Evolutionary conservation across 2,888 invertebrate species (phyloP).

Genomic region (Ceratothoa steindachneri): DNA sequence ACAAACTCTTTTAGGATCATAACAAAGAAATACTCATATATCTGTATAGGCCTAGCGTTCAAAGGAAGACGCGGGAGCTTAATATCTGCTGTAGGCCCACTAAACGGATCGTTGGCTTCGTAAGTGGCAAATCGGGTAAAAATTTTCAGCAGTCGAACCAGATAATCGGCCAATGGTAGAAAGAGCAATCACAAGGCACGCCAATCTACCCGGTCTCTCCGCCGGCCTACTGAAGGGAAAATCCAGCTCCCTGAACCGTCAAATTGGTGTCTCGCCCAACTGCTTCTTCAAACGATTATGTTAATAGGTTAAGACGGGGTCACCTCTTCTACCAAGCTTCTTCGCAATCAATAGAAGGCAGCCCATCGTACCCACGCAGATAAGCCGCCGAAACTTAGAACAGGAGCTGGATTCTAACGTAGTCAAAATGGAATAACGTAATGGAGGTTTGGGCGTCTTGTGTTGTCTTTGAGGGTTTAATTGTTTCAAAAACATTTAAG

Average conservation of each 20-base stretch:
- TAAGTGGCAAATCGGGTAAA: background rate
- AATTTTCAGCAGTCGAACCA: background rate
- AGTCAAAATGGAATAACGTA: no score
- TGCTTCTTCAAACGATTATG: background rate
- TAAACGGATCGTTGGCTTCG: background rate
- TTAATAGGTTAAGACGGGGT: background rate
- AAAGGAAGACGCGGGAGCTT: no score
- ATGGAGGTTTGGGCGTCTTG: no score
- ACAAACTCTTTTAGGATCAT: no score
- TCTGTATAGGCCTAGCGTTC: no score
- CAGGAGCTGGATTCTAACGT: no score
- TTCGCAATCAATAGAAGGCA: background rate
- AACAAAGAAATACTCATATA: no score
- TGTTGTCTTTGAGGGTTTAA: no score
- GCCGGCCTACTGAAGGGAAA: background rate
- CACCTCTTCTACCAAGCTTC: background rate
- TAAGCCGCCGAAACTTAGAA: no score
- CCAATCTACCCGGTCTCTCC: no score
- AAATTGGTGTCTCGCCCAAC: background rate
- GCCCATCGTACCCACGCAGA: background rate
- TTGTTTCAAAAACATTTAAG: no score
- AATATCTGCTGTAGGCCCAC: background rate
- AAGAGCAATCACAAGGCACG: background rate
- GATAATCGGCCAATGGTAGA: background rate
- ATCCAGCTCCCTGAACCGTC: background rate